Evolutionary conservation across 2,797 vertebrate species (phyloP).

Genomic region (Limnodromus scolopaceus): DNA sequence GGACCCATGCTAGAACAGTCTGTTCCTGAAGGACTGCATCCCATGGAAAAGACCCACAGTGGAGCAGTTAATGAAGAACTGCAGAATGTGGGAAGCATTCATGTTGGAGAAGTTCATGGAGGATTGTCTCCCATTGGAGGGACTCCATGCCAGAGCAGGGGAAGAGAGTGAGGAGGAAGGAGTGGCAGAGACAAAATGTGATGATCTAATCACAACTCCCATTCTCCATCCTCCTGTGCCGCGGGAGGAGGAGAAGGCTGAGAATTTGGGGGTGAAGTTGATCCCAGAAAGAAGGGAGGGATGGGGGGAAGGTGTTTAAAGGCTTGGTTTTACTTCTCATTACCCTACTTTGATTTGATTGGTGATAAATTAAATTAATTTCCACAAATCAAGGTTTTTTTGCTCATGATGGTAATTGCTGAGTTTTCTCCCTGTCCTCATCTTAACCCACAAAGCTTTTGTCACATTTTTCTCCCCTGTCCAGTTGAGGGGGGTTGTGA

Average conservation of each 20-base stretch:
- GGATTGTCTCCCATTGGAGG: not conserved
- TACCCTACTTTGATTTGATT: not conserved
- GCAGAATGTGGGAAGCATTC: accelerated
- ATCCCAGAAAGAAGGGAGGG: accelerated
- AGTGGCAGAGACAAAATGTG: accelerated
- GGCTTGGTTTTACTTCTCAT: not conserved
- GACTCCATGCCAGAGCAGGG: not conserved
- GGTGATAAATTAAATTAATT: not conserved
- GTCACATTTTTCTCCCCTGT: not conserved
- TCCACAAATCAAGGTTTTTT: not conserved
- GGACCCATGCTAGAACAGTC: not conserved
- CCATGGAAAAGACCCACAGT: accelerated
- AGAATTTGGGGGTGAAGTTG: not conserved
- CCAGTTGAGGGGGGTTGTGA: too few relatives aligned
- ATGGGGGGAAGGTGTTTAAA: not conserved
- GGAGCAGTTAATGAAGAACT: not conserved
- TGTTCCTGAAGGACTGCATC: not conserved
- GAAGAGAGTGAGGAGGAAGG: not conserved
- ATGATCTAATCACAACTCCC: not conserved
- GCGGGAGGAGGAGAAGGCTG: not conserved
- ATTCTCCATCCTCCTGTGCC: not conserved
- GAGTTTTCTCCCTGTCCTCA: not conserved
- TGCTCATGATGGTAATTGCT: not conserved
- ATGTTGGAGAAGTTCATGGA: accelerated
- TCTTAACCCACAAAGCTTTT: not conserved